Percentiles rank a stretch among this genome's conserved stretches.
Evolutionary conservation across 2,113 vertebrate genomes (phyloP).

Genomic region (Cinclus cinclus): DNA sequence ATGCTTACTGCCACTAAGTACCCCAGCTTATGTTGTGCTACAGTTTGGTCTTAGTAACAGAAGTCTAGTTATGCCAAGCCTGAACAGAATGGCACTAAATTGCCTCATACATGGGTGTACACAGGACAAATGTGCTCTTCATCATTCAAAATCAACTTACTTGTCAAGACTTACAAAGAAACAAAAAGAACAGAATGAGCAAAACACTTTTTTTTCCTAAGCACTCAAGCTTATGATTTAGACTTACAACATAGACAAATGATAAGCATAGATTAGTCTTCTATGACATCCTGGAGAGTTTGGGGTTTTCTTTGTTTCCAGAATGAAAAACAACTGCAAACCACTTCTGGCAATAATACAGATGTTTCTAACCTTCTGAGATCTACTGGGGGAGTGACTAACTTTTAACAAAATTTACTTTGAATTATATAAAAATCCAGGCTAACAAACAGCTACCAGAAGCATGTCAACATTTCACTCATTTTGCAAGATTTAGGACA

Average conservation of each 20-base stretch:
- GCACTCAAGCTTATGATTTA: background rate
- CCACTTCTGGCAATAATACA: background rate
- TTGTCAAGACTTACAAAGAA: background rate
- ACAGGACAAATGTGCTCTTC: background rate
- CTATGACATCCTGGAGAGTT: background rate
- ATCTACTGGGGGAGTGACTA: background rate
- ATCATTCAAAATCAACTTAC: background rate
- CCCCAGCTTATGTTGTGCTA: background rate
- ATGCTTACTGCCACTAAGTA: background rate
- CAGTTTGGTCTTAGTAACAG: background rate
- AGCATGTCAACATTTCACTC: background rate
- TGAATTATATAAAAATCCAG: background rate
- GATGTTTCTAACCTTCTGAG: background rate
- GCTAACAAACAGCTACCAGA: background rate
- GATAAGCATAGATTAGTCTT: background rate
- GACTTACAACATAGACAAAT: background rate
- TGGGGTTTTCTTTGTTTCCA: background rate
- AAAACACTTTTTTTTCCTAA: background rate
- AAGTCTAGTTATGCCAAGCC: background rate
- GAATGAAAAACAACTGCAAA: background rate
- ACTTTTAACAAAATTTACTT: background rate
- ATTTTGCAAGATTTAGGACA: background rate
- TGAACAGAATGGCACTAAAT: background rate
- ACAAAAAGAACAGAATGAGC: background rate
- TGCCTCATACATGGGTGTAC: background rate